Conservation (phyloP, 2,888 invertebrate species). For the Bugulina stolonifera region DNA sequence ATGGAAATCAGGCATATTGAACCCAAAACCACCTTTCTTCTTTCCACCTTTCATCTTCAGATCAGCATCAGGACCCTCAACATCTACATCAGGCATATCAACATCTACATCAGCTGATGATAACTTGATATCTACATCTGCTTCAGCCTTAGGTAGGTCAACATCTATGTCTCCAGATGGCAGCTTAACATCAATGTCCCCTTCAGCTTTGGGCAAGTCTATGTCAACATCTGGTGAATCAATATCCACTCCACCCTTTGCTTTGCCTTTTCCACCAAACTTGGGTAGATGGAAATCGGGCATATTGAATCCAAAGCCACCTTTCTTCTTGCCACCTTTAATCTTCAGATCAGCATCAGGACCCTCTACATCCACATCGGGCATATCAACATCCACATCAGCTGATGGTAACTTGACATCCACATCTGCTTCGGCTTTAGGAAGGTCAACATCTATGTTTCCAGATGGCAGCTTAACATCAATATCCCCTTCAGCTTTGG, state of each 20-base stretch:
- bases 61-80: background rate
- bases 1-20: constrained; percentile 20
- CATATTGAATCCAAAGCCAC: constrained; percentile 25
- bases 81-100: constrained; percentile 5
- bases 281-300: constrained; percentile 21
- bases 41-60: constrained; percentile 13
- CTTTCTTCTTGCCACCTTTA: constrained; percentile 3
- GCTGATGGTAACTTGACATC: constrained; percentile 11
- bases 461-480: background rate
- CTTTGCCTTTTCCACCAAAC: constrained; percentile 26
- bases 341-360: constrained; percentile 26
- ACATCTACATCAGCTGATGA: background rate
- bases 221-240: background rate
- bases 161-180: background rate
- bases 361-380: constrained; percentile 17
- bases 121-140: background rate
- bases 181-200: constrained; percentile 5
- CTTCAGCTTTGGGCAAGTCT: constrained; percentile 3
- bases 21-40: constrained; percentile 17
- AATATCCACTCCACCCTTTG: background rate
- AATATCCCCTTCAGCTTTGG: background rate
- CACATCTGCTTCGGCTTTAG: background rate
- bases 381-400: constrained; percentile 16
- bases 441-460: background rate
- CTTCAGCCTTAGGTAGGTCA: constrained; percentile 23